Evolutionary conservation across 2,888 invertebrate species (phyloP), one percentile per base, ranked within the genome.

Genomic region (Artemia sinica): DNA sequence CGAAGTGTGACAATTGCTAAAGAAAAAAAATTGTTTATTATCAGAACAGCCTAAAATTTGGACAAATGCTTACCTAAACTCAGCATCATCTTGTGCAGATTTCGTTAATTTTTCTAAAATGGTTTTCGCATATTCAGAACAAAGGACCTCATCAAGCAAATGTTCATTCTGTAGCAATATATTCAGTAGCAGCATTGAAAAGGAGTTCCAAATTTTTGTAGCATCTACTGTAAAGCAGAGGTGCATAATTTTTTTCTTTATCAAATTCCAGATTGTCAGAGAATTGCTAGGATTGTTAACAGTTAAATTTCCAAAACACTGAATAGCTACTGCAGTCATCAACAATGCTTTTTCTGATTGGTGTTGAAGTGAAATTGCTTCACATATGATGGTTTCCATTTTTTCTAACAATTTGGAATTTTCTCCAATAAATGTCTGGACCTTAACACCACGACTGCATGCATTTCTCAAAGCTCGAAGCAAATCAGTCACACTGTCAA

Each of bases 131-230:
- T 18, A 58, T 49, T 65, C 68, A n/a, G 63, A 50, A n/a, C 65
- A 65, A 50, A 10, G 18, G 69, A 82, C 75, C 49, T 71, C 72
- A 28, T 66, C 18, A n/a, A 65, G 67, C n/a, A 81, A 79, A 74
- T 81, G 79, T 1, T 80, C 80, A 73, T 79, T 80, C 0, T 80
- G 82, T 50, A 82, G 76, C 52, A 82, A 78, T 70, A 83, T 82
- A 73, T 83, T 85, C 74, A 83, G 85, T 51, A 84, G 79, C 28
- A 84, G 84, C 84, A 84, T 85, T 4, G 84, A 80, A 28, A 82
- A 79, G 68, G 78, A 69, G 77, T 77, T 66, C 74, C 71, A 69
- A 8, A 74, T 71, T 69, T 73, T 73, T 48, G 67, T n/a, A 58
- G n/a, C 28, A 28, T 18, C 63, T 58, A 28, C 9, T 10, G n/a